These are phyloP conservation scores for Verasper variegatus DNA, from an alignment of 2,113 vertebrate species.

Conservation along the genomic window DNA sequence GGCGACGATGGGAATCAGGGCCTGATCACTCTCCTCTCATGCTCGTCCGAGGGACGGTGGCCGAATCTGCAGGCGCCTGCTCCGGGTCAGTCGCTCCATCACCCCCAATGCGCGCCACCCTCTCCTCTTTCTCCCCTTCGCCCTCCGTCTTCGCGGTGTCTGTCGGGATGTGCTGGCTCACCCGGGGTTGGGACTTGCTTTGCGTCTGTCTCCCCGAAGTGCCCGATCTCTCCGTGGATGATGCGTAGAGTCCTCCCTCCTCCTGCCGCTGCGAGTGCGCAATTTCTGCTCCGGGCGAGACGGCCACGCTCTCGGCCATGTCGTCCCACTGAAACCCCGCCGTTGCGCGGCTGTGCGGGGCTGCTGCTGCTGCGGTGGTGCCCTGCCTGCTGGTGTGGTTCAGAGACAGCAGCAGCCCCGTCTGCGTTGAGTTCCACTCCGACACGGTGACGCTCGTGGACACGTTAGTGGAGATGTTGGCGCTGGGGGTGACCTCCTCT, in stretches of 20 bases:
- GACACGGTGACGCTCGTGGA: constrained; percentile 56
- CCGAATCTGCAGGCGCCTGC: constrained; percentile 19
- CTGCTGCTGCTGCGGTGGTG: not conserved
- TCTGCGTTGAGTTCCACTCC: constrained; percentile 77
- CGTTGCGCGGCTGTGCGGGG: constrained; percentile 24
- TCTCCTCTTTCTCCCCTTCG: constrained; percentile 22
- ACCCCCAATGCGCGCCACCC: constrained; percentile 28
- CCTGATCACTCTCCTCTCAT: constrained; percentile 57
- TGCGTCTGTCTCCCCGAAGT: constrained; percentile 37
- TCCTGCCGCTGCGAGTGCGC: constrained; percentile 57
- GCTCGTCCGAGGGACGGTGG: constrained; percentile 43
- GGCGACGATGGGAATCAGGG: constrained; percentile 2
- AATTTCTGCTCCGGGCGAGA: constrained; percentile 44
- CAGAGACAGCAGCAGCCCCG: constrained; percentile 27
- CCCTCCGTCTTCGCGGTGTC: not conserved
- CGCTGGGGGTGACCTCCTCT: constrained; percentile 58
- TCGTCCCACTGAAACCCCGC: constrained; percentile 60
- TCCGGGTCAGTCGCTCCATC: constrained; percentile 26
- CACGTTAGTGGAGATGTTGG: constrained; percentile 72
- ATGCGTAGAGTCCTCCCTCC: constrained; percentile 58
- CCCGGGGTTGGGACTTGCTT: constrained; percentile 6
- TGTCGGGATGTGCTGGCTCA: constrained; percentile 17
- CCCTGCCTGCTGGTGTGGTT: constrained; percentile 37
- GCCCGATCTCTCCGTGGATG: constrained; percentile 45
- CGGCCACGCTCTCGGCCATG: constrained; percentile 39